Conservation (phyloP, 1,140 invertebrate genomes). For the Euwallacea similis region DNA sequence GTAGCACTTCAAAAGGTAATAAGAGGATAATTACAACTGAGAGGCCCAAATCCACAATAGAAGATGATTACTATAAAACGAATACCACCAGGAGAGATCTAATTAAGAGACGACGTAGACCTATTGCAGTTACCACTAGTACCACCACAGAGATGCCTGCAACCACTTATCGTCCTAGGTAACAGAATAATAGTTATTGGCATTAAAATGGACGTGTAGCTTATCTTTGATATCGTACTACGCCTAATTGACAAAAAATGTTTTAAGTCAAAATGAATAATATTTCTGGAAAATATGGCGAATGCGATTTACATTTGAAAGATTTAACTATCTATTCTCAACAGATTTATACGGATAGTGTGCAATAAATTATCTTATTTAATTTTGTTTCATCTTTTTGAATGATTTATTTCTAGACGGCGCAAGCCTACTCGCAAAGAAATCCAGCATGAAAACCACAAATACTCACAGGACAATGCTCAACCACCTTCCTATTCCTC, state of each 20-base stretch:
- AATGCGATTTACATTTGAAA: too few relatives aligned
- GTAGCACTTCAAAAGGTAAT: neutral
- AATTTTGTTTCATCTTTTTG: neutral
- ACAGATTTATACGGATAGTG: neutral
- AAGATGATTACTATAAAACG: neutral
- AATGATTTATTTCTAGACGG: neutral
- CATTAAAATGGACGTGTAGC: too few relatives aligned
- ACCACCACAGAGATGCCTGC: constrained; percentile 14
- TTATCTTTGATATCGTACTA: too few relatives aligned
- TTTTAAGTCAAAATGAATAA: too few relatives aligned
- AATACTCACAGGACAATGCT: constrained; percentile 39
- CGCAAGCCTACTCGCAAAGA: constrained; percentile 17
- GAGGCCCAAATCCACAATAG: constrained; percentile 17
- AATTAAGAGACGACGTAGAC: constrained; percentile 22
- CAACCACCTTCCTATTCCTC: constrained; percentile 20
- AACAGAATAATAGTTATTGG: too few relatives aligned
- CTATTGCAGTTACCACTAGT: constrained; percentile 5
- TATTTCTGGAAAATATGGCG: too few relatives aligned
- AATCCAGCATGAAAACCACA: constrained; percentile 43
- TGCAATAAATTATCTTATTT: too few relatives aligned
- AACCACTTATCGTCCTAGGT: constrained; percentile 37
- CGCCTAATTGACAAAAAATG: too few relatives aligned
- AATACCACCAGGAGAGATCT: constrained; percentile 22
- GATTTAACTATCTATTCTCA: neutral
- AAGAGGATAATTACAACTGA: constrained; percentile 15